Evolutionary conservation across 30 jellyfish, hydroid and myxozoan species (phyloP).

Genomic region (Nemopilema nomurai): DNA sequence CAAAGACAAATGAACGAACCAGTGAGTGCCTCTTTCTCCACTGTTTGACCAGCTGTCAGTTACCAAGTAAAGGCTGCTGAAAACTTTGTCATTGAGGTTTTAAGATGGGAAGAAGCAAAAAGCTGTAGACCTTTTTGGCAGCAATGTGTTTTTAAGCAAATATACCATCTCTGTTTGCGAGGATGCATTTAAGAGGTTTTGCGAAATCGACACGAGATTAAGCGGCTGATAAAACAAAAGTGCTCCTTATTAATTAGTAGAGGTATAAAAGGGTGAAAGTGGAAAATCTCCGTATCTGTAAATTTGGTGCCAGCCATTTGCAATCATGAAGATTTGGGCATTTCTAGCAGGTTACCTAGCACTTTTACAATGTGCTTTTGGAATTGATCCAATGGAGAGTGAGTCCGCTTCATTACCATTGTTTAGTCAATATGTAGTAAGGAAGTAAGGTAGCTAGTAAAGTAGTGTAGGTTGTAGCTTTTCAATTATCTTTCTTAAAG

Average conservation of each 20-base stretch:
- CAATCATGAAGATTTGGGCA: background rate
- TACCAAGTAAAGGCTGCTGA: background rate
- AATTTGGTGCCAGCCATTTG: background rate
- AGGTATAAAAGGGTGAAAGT: background rate
- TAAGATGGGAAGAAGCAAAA: no score
- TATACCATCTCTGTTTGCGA: background rate
- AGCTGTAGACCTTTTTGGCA: background rate
- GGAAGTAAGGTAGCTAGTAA: no score
- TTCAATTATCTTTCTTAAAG: no score
- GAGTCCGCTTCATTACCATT: background rate
- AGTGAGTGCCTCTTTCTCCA: background rate
- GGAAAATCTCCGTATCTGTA: background rate
- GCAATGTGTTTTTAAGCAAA: background rate
- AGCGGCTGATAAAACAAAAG: background rate
- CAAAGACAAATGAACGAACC: background rate
- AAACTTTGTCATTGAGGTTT: no score
- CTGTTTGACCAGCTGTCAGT: background rate
- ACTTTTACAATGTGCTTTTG: background rate
- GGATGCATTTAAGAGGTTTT: background rate
- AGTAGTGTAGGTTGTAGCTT: no score
- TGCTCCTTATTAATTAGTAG: background rate
- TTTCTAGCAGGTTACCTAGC: background rate
- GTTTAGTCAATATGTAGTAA: no score
- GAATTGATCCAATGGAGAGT: slow-evolving; percentile 20
- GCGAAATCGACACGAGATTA: background rate